Percentiles rank a stretch among this genome's conserved stretches.
These are phyloP conservation scores for Potamilus streckersoni DNA, from an alignment of 1,140 invertebrate genomes.

Conservation along the genomic window DNA sequence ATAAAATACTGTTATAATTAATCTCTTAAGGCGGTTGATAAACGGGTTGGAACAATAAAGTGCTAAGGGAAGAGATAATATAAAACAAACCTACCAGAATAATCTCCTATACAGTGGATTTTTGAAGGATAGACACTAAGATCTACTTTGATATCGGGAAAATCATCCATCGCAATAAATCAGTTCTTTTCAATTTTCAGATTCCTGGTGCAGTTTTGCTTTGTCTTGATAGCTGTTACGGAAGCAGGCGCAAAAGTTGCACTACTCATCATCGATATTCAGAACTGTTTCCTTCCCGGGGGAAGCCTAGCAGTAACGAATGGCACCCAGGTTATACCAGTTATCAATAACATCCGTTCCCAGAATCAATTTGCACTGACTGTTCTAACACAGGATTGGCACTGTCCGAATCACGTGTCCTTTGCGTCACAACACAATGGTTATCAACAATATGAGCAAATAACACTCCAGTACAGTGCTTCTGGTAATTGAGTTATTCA, in stretches of 20 bases:
- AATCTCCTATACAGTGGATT: no score
- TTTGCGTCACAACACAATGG: constrained; percentile 51
- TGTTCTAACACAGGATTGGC: constrained; percentile 55
- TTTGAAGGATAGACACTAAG: no score
- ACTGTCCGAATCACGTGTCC: constrained; percentile 52
- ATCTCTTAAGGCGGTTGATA: no score
- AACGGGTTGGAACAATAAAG: no score
- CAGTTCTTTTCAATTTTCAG: no score
- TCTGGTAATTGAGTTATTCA: constrained; percentile 26
- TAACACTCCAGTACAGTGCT: constrained; percentile 35
- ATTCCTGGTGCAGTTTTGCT: no score
- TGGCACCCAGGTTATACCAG: constrained; percentile 39
- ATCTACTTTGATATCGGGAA: no score
- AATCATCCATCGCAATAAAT: no score
- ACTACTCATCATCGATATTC: constrained; percentile 52
- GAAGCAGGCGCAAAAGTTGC: constrained; percentile 24
- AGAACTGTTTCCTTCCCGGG: constrained; percentile 53
- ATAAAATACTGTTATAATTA: no score
- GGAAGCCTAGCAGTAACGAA: constrained; percentile 45
- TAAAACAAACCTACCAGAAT: no score
- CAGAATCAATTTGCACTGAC: constrained; percentile 42
- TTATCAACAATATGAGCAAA: constrained; percentile 3
- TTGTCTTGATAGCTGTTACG: no score
- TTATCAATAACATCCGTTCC: constrained; percentile 48
- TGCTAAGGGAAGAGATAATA: no score